Conservation (phyloP, 2,888 invertebrate species). For the Eutolmus rufibarbis region DNA sequence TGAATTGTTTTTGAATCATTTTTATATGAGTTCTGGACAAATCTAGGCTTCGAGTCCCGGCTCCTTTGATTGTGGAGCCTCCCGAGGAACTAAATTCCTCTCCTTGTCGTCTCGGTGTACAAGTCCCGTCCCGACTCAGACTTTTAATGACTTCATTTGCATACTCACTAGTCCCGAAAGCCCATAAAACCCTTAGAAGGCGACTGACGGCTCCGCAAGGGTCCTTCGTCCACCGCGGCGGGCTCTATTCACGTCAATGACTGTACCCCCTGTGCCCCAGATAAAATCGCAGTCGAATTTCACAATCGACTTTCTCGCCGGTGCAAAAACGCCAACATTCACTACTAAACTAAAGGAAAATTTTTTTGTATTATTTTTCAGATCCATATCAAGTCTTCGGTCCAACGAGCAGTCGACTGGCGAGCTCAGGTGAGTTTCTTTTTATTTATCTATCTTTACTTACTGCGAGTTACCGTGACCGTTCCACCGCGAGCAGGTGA, state of each 20-base stretch:
- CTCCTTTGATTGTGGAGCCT: neutral
- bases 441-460: neutral
- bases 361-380: slow-evolving; percentile 65
- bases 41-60: neutral
- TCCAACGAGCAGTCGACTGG: slow-evolving; percentile 93
- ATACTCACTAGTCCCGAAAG: slow-evolving; percentile 32
- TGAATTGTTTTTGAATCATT: neutral
- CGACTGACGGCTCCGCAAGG: neutral
- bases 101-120: neutral
- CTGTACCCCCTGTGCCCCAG: neutral
- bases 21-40: neutral
- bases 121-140: neutral
- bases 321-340: neutral
- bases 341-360: slow-evolving; percentile 5
- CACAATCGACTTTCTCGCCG: neutral
- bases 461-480: neutral
- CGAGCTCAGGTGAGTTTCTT: slow-evolving; percentile 82
- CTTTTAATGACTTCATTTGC: slow-evolving; percentile 42
- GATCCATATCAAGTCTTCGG: slow-evolving; percentile 99
- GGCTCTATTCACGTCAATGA: neutral
- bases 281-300: slow-evolving; percentile 26
- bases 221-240: neutral
- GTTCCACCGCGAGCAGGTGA: slow-evolving; percentile 37
- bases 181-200: slow-evolving; percentile 15
- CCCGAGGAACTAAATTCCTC: neutral